phyloP scores from a whole-genome alignment of 1,140 invertebrate genomes.

The Dolichoris vasculosae region DNA sequence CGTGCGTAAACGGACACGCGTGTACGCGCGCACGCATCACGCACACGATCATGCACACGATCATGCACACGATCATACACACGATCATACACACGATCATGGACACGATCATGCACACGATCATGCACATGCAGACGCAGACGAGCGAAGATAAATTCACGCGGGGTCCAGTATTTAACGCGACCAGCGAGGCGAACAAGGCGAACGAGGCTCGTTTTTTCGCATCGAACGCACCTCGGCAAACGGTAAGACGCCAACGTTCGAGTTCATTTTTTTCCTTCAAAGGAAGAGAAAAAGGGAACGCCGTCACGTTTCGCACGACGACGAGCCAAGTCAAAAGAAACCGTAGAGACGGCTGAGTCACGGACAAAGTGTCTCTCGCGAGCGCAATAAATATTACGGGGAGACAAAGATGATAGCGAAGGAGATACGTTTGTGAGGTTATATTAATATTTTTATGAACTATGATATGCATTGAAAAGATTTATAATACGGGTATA shows the following conservation, averaged over 20 bases:
- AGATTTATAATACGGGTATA: conserved; percentile 40
- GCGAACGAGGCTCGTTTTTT: not conserved
- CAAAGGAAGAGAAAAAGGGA: not conserved
- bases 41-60: too few species aligned
- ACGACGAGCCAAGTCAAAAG: conserved; percentile 5
- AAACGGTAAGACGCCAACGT: too few species aligned
- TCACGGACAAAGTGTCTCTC: conserved; percentile 68
- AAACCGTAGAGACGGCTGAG: conserved; percentile 60
- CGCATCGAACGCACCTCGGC: too few species aligned
- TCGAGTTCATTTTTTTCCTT: not conserved
- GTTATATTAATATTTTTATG: conserved; percentile 16
- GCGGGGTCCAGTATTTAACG: conserved; percentile 14
- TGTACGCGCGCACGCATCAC: too few species aligned
- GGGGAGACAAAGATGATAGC: conserved; percentile 47
- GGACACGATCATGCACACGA: too few species aligned
- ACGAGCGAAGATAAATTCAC: not conserved
- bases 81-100: too few species aligned
- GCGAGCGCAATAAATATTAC: conserved; percentile 57
- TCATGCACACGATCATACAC: too few species aligned
- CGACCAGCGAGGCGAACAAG: not conserved
- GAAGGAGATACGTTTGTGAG: not conserved
- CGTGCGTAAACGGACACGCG: not conserved
- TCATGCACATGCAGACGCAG: too few species aligned
- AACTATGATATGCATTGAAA: not conserved
- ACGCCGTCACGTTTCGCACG: conserved; percentile 14